phyloP scores from a whole-genome alignment of 2,888 invertebrate genomes.

The Biston betularia region DNA sequence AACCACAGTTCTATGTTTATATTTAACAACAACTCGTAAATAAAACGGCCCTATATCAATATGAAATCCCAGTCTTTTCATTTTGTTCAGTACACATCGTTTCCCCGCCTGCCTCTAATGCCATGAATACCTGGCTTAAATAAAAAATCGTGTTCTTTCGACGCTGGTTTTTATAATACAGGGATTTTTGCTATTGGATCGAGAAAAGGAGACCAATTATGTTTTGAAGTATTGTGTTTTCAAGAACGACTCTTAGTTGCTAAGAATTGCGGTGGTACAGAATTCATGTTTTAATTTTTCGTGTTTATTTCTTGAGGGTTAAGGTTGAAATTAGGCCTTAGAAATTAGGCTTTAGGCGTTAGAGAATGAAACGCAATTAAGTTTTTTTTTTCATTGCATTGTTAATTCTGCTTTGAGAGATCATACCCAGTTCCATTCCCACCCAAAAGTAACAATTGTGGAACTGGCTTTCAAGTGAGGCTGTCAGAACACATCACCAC shows the following conservation, averaged over 20 bases:
- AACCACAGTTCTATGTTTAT: too few relatives aligned
- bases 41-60: background rate
- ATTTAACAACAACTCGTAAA: background rate
- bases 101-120: background rate
- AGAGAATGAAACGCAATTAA: too few relatives aligned
- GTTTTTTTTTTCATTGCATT: too few relatives aligned
- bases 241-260: slow-evolving; percentile 6
- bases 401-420: too few relatives aligned
- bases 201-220: slow-evolving; percentile 26
- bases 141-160: slow-evolving; percentile 13
- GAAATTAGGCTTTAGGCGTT: too few relatives aligned
- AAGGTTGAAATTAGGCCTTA: too few relatives aligned
- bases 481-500: too few relatives aligned
- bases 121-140: slow-evolving; percentile 20
- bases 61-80: slow-evolving; percentile 7
- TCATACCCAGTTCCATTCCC: too few relatives aligned
- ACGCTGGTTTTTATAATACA: slow-evolving; percentile 20
- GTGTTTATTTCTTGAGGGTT: too few relatives aligned
- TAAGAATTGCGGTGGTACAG: background rate
- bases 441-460: too few relatives aligned
- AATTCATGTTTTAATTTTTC: background rate
- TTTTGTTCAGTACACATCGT: slow-evolving; percentile 6
- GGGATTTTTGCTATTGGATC: slow-evolving; percentile 27
- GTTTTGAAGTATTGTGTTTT: slow-evolving; percentile 17
- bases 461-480: too few relatives aligned